A percentile compares a stretch with the other conserved stretches of the same genome.
Evolutionary conservation across 1,140 invertebrate genomes (phyloP).

Genomic region (Hestina assimilis): DNA sequence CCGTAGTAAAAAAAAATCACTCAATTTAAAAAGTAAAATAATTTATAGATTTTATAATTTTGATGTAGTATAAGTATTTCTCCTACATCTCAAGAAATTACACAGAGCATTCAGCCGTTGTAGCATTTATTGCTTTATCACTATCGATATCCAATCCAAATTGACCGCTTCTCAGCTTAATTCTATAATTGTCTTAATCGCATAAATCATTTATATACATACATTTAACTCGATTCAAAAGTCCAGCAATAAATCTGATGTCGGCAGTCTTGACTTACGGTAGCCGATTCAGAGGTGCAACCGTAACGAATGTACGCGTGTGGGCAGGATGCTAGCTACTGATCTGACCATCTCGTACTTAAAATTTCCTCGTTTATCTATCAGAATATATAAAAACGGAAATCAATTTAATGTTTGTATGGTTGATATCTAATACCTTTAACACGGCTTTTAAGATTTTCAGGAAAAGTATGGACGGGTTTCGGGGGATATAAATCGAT

Average conservation of each 20-base stretch:
- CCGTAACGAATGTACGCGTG: constrained; percentile 32
- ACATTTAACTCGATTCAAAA: constrained; percentile 24
- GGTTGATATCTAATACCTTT: too few relatives aligned
- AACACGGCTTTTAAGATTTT: too few relatives aligned
- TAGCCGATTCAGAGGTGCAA: constrained; percentile 29
- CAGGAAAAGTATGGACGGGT: too few relatives aligned
- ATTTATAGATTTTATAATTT: too few relatives aligned
- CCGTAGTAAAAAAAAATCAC: too few relatives aligned
- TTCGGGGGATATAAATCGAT: too few relatives aligned
- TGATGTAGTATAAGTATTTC: too few relatives aligned
- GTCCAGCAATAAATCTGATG: constrained; percentile 30
- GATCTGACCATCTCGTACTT: constrained; percentile 8
- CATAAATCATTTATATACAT: constrained; percentile 23
- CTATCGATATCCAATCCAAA: constrained; percentile 4
- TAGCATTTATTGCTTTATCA: constrained; percentile 17
- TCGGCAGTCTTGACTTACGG: constrained; percentile 24
- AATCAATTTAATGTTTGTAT: too few relatives aligned
- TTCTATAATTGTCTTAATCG: constrained; percentile 24
- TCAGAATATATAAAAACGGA: too few relatives aligned
- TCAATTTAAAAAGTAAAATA: too few relatives aligned
- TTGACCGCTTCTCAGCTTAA: constrained; percentile 6
- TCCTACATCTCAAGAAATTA: background rate
- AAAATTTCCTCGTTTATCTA: constrained; percentile 5
- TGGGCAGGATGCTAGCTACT: constrained; percentile 21
- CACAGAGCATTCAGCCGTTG: background rate